Evolutionary conservation across 2,113 vertebrate genomes (phyloP), one percentile per base, ranked within the genome.

Genomic region (Pipa parva): DNA sequence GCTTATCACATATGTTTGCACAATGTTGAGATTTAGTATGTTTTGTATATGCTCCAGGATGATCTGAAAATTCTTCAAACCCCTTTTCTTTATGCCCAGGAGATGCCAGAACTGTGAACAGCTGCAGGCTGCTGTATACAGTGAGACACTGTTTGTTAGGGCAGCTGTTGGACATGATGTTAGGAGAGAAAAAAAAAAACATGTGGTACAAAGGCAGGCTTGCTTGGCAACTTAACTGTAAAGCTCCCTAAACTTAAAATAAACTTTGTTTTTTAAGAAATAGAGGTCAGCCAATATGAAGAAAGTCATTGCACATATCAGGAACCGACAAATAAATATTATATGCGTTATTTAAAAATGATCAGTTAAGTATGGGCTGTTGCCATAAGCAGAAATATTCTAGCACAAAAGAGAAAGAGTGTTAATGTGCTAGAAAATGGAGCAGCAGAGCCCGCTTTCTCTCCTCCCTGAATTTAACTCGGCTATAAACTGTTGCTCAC

Each of bases 161-260:
- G 22, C 63, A 66, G 54, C 54, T 66, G 63, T 25, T 66, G 39
- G 24, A 27, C 39, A 22, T 66, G 52, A 67, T 18, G 10, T 49
- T 9, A 58, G 54, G 11, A 20, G 17, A 12, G 55, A 22, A 33
- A 49, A 7, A 22, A 33, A 49, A 7, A 24, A 9, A n/a, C 31
- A 58, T 36, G 55, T 58, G 28, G 31, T 36, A n/a, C 55, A 36
- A 59, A 67, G 42, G 33, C 25, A 27, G 31, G 27, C 26, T 56
- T 28, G 31, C 17, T 56, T 56, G 17, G 17, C 22, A 55, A n/a
- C 51, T 28, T 28, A 27, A 55, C 26, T 28, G 11, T 25, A 29
- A 28, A 29, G 49, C 10, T 52, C 11, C 49, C 13, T 6, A 13
- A 13, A n/a, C n/a, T n/a, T n/a, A n/a, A n/a, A n/a, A n/a, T n/a